phyloP scores from a whole-genome alignment of 2,888 invertebrate species.

The Phanerotoma sp. region DNA sequence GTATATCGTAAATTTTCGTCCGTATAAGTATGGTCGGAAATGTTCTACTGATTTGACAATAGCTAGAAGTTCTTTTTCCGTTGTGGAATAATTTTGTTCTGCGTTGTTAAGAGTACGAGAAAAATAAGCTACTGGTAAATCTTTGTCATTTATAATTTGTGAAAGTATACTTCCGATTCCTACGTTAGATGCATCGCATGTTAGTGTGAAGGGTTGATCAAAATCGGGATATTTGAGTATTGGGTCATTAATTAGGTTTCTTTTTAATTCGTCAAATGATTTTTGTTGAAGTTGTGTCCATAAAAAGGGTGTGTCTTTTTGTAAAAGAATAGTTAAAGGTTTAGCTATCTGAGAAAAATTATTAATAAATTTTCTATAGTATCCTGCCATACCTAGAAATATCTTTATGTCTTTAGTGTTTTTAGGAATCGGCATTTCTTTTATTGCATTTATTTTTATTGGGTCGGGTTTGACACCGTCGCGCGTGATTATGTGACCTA shows the following conservation, averaged over 20 bases:
- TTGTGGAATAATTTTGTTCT: conserved; percentile 34
- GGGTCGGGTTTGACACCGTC: background rate
- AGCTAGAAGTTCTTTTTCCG: conserved; percentile 37
- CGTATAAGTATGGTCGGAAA: conserved; percentile 36
- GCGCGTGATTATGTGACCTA: background rate
- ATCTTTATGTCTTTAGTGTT: background rate
- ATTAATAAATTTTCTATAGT: conserved; percentile 12
- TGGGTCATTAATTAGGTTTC: conserved; percentile 5
- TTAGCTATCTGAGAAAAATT: conserved; percentile 1
- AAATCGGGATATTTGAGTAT: conserved; percentile 42
- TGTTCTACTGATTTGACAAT: conserved; percentile 33
- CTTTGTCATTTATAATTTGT: conserved; percentile 31
- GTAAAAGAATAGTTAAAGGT: conserved; percentile 12
- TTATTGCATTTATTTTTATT: background rate
- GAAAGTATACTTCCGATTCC: conserved; percentile 43
- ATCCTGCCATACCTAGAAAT: background rate
- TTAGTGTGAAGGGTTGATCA: conserved; percentile 36
- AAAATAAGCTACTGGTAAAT: conserved; percentile 3
- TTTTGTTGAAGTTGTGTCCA: conserved; percentile 17
- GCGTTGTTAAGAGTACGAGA: background rate
- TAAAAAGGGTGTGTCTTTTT: conserved; percentile 14
- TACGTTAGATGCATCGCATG: conserved; percentile 43
- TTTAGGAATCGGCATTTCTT: background rate
- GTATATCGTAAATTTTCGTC: conserved; percentile 31
- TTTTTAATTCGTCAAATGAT: conserved; percentile 14